Percentiles rank a stretch among this genome's conserved stretches.
Evolutionary conservation across 2,888 invertebrate genomes (phyloP).

Genomic region (Rhabditophanes sp.): DNA sequence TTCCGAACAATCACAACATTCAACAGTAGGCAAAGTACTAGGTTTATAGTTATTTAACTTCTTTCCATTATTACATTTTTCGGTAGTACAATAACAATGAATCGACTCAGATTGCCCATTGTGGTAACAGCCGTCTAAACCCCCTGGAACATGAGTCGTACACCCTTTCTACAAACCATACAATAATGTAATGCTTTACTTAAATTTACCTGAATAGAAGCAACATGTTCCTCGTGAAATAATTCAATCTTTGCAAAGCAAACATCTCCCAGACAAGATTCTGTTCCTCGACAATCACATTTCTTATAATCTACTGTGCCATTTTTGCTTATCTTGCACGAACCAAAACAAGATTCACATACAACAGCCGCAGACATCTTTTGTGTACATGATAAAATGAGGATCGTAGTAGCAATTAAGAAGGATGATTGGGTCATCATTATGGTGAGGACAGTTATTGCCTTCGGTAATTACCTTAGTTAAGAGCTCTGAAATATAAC

Average conservation of each 20-base stretch:
- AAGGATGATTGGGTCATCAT: too few species aligned
- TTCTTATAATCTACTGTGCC: conserved; percentile 23
- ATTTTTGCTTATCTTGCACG: conserved; percentile 4
- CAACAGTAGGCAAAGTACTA: conserved; percentile 29
- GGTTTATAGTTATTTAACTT: conserved; percentile 30
- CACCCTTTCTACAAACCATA: conserved; percentile 38
- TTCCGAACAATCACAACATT: conserved; percentile 41
- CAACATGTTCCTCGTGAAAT: conserved; percentile 30
- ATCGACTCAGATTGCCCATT: conserved; percentile 37
- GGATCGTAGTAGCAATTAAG: too few species aligned
- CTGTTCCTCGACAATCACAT: conserved; percentile 32
- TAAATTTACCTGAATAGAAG: conserved; percentile 32
- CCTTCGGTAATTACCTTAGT: too few species aligned
- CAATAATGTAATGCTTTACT: conserved; percentile 2
- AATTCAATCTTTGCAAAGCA: conserved; percentile 21
- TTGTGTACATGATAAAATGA: too few species aligned
- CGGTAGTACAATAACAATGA: conserved; percentile 32
- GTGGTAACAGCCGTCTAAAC: conserved; percentile 35
- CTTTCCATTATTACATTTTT: conserved; percentile 3
- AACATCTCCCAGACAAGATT: conserved; percentile 15
- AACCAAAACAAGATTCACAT: conserved; percentile 1
- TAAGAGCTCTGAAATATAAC: too few species aligned
- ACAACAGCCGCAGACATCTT: too few species aligned
- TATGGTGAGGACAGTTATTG: too few species aligned
- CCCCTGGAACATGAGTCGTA: conserved; percentile 28